Evolutionary conservation across 1,140 invertebrate genomes (phyloP), one percentile per base, ranked within the genome.

Genomic region (Aphaenogaster ashmeadi): DNA sequence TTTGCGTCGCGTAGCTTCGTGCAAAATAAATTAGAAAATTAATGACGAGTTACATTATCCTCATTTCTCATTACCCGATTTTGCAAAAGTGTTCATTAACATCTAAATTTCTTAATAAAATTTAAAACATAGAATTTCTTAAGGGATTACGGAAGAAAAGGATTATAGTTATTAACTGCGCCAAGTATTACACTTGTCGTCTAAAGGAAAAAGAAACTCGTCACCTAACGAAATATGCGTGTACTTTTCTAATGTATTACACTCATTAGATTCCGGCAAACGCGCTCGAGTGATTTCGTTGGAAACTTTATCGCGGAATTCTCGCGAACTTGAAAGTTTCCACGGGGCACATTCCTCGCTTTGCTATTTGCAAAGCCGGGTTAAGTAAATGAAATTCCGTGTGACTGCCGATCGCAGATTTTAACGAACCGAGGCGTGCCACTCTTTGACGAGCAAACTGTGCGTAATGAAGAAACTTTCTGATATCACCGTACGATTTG

Each of bases 381-480:
- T 84, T 86, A 86, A 86, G 83, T 86, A 79, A 86, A 86, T 86
- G 72, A 86, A 77, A 78, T 86, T 79, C 83, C 83, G 50, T 86
- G 44, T 79, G 83, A 79, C 83, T 86, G 72, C 83, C 67, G 56
- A 75, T 84, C 69, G 69, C 69, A 50, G 80, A 86, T 79, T 79
- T 79, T 86, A 86, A 86, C 83, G 47, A 86, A 86, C 74, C 52
- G 83, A 79, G 47, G n/a, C 75, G 83, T 36, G 86, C 69, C 33
- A 36, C 58, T 84, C 86, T 84, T 87, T 87, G 80, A 87, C 62
- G 60, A 67, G 44, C 66, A 74, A 84, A 84, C 86, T 74, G 62
- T 38, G 66, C 58, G 80, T 74, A 84, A 87, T 85, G 86, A 83
- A 84, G 54, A 87, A 87, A 87, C 86, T 87, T 87, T 87, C 69